Base-by-base conservation (phyloP, 2,113 vertebrate species). In the Meleagris gallopavo region DNA sequence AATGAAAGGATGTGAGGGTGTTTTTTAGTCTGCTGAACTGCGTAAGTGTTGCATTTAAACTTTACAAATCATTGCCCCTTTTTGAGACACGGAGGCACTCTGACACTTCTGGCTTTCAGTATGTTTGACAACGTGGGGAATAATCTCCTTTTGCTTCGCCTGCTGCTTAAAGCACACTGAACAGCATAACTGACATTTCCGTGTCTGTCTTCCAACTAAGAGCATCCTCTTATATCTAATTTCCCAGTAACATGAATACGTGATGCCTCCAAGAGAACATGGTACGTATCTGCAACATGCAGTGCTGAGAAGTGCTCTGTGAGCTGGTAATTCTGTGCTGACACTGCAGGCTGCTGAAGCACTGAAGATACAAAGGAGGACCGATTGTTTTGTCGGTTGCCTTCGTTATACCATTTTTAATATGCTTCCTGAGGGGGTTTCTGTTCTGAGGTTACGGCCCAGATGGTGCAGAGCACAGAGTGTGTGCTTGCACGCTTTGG, bases 11-110 rank as follows among this genome's bases (percentile, higher is more conserved):
- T 46, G 36, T 7, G 32, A 55, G 18, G 24, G 8, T 6, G 34
- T 8, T 30, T 79, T 85, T 72, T 5, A 40, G 88, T 67, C 86
- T 92, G 83, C 86, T 83, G 50, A 96, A 92, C 83, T 92, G 67
- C 83, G 83, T 89, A 62, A 88, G 34, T 88, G 57, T 78, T 92
- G 79, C 72, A 46, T 95, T 93, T 88, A 80, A 85, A 73, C 76
- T 88, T 71, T 67, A 67, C 89, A 89, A 86, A 81, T 74, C 18
- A 2, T 86, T 95, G 95, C 27, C 52, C 79, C 85, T 25, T 95
- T 91, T 94, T 95, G 91, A 43, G 75, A 34, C 87, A n/a, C 40
- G 9, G 82, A 40, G 79, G 21, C 82, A 87, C 84, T 24, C 90
- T 77, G 80, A 58, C 83, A 86, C 34, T 79, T 83, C 72, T 94